These are phyloP conservation scores for Acipenser oxyrinchus DNA, from an alignment of 2,797 vertebrate species.

Conservation along the genomic window DNA sequence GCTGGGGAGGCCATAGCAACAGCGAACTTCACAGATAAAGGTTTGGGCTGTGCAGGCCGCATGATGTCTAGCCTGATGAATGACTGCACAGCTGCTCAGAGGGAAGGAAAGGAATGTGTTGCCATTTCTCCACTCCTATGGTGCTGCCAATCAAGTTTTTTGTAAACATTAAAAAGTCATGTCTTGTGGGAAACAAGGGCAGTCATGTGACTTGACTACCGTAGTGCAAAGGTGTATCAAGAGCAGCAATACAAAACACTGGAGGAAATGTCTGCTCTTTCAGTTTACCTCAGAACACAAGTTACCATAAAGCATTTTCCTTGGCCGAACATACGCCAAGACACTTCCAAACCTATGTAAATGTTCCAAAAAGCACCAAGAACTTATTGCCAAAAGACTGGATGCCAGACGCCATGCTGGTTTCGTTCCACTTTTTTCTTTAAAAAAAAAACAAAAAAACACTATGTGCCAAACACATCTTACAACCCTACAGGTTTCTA, in stretches of 20 bases:
- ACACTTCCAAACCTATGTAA: too few relatives aligned
- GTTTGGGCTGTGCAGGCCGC: slow-evolving; percentile 19
- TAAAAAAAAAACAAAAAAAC: too few relatives aligned
- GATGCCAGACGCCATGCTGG: too few relatives aligned
- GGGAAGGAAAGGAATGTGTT: slow-evolving; percentile 20
- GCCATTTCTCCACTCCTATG: slow-evolving; percentile 5
- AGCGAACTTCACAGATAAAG: slow-evolving; percentile 15
- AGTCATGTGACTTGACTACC: slow-evolving; percentile 17
- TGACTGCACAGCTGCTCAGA: slow-evolving; percentile 21
- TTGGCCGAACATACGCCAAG: too few relatives aligned
- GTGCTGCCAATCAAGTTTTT: slow-evolving; percentile 12
- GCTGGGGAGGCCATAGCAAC: slow-evolving; percentile 28
- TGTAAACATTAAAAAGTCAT: slow-evolving; percentile 16
- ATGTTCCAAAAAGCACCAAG: too few relatives aligned
- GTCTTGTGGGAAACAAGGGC: slow-evolving; percentile 7
- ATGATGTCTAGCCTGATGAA: slow-evolving; percentile 15
- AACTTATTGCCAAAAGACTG: too few relatives aligned
- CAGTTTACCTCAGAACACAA: too few relatives aligned
- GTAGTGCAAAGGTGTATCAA: neutral
- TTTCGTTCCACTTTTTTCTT: too few relatives aligned
- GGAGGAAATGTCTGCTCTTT: neutral
- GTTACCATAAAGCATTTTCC: too few relatives aligned
- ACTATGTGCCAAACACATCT: too few relatives aligned
- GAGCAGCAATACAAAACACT: neutral
- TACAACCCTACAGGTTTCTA: too few relatives aligned